Conservation (phyloP, 2,113 vertebrate genomes). For the Nesospiza acunhae region DNA sequence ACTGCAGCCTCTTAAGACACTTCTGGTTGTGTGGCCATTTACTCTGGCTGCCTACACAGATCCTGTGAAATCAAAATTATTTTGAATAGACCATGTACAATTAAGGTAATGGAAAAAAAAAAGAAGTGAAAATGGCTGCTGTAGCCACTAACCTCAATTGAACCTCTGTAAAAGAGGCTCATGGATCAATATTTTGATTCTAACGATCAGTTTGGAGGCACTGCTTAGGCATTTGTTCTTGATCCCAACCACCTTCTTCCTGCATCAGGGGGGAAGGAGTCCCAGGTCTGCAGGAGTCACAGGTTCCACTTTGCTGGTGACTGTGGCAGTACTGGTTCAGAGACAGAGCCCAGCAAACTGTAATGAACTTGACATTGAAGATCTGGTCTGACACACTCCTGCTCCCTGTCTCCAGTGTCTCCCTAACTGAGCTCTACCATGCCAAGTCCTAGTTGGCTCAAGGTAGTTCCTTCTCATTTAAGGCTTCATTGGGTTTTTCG, state of each 20-base stretch:
- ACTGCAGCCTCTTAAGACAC: not conserved
- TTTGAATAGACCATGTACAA: not conserved
- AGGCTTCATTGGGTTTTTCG: constrained; percentile 24
- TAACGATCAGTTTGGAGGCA: not conserved
- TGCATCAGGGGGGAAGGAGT: not conserved
- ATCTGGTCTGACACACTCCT: not conserved
- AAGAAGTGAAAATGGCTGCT: not conserved
- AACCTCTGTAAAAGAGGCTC: not conserved
- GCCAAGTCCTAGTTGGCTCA: constrained; percentile 35
- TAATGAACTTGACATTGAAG: not conserved
- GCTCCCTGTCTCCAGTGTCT: not conserved
- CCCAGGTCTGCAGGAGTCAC: not conserved
- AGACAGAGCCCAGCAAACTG: not conserved
- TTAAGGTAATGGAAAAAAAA: not conserved
- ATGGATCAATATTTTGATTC: not conserved
- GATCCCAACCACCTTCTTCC: not conserved
- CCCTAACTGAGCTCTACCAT: accelerated
- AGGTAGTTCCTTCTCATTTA: constrained; percentile 27
- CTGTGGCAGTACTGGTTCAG: not conserved
- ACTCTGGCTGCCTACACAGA: not conserved
- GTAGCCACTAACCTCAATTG: not conserved
- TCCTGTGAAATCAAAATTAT: not conserved
- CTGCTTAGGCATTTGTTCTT: not conserved
- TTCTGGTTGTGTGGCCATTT: not conserved
- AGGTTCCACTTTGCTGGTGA: not conserved